A percentile compares a stretch with the other conserved stretches of the same genome.
Evolutionary conservation across 2,797 vertebrate species (phyloP).

Genomic region (Aldrovandia affinis): DNA sequence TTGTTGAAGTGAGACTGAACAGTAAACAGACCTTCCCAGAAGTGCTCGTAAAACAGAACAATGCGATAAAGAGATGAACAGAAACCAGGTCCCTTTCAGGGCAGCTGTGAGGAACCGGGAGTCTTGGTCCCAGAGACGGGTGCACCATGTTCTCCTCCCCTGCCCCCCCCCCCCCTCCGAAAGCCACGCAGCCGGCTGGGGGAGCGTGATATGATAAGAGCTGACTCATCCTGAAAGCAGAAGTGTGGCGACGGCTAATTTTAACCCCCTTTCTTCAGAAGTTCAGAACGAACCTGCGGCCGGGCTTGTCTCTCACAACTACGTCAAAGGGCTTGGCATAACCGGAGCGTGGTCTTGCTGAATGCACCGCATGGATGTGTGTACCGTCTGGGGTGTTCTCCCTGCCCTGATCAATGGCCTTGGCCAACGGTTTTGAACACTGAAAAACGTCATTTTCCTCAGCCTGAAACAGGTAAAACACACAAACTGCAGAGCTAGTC

Average conservation of each 20-base stretch:
- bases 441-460: no score
- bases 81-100: not conserved
- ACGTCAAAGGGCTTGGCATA: no score
- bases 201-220: not conserved
- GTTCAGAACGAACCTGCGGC: no score
- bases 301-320: no score
- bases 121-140: not conserved
- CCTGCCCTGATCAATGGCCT: no score
- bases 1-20: not conserved
- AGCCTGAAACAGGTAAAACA: no score
- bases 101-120: not conserved
- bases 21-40: not conserved
- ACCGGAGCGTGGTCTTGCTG: no score
- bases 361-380: no score
- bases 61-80: not conserved
- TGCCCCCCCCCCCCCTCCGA: no score
- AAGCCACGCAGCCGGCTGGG: not conserved
- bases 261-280: slow-evolving; percentile 4
- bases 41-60: not conserved
- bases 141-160: not conserved
- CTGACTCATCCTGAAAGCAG: not conserved
- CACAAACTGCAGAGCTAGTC: no score
- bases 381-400: no score
- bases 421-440: no score
- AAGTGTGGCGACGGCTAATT: not conserved